Evolutionary conservation across 2,113 vertebrate species (phyloP), one percentile per base, ranked within the genome.

Genomic region (Antennarius striatus): DNA sequence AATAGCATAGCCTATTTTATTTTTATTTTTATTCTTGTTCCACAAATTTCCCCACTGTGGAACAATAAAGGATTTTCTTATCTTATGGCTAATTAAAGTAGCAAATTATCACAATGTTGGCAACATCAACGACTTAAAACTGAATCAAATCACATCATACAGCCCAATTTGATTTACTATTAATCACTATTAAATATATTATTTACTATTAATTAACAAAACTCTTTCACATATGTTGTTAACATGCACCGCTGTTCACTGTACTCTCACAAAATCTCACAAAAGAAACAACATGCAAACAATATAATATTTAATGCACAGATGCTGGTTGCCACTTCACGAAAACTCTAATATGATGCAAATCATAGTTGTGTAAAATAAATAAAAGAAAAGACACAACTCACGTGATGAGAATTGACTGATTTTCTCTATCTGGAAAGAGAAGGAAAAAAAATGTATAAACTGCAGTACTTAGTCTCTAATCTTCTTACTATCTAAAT

Each of bases 331-430:
- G 22, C 22, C 22, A 22, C 22, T 22, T 22, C 2, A 2, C 22
- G 2, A 1, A 22, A 22, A 22, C 22, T 22, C 22, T 36, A 36
- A 36, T 3, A 43, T 6, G 10, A 67, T 62, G 12, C 0, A 0
- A 62, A 15, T 40, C 43, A 8, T 9, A 49, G 12, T 5, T 54
- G 2, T 0, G 3, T 36, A 30, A n/a, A 42, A 43, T 1, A 49
- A 40, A 29, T 36, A 46, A 17, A 29, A 49, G 4, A 60, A 14
- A 1, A 56, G 43, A 15, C 0, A 36, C 2, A 49, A 81, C 90
- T 89, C 59, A 91, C 90, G 88, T 91, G 76, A 90, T 90, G 36
- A 90, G 84, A 64, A 90, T 82, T 30, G 89, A 90, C 83, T 90
- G 89, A 28, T 90, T 90, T 83, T 90, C 89, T 82, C 89, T 86